Evolutionary conservation across 2,888 invertebrate genomes (phyloP), one percentile per base, ranked within the genome.

Genomic region (Noctua fimbriata): DNA sequence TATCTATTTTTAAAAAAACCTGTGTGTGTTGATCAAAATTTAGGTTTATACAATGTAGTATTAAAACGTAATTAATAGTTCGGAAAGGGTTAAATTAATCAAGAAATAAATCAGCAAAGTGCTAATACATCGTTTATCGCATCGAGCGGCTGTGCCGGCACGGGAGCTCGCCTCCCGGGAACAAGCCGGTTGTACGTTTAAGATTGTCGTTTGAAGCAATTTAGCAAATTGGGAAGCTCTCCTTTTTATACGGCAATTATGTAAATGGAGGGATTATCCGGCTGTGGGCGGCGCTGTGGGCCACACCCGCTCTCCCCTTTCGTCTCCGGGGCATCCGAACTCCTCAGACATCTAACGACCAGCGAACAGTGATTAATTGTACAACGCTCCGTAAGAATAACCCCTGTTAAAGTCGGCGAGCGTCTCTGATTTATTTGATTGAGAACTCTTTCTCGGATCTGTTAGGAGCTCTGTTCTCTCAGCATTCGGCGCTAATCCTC

Each of bases 191-290:
- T 93, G 92, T 92, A 91, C 94, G 92, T 93, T 90, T 89, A 89
- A 90, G 92, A 93, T 93, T 94, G 95, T 95, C 95, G 93, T 96
- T 96, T 94, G 91, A 92, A 96, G 95, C 96, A 97, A 97, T 97
- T 97, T 97, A 94, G 94, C 95, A 97, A 97, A 97, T 97, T 97
- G 97, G 95, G 94, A 96, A 96, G 94, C 95, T 94, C 94, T 96
- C 94, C 94, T 97, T 97, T 97, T 97, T 97, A 97, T 96, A 95
- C 95, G 94, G 95, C 96, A 97, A 97, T 97, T 97, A 97, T 97
- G 97, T 96, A 97, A 97, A 97, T 97, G 96, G 96, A 93, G 93
- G 96, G 97, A 97, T 97, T 97, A 97, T 95, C 95, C 94, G 91
- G 92, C 92, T 93, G 95, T 95, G 95, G 96, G 96, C 95, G 96